Evolutionary conservation across 2,797 vertebrate genomes (phyloP).

Genomic region (Triplophysa yarkandensis): DNA sequence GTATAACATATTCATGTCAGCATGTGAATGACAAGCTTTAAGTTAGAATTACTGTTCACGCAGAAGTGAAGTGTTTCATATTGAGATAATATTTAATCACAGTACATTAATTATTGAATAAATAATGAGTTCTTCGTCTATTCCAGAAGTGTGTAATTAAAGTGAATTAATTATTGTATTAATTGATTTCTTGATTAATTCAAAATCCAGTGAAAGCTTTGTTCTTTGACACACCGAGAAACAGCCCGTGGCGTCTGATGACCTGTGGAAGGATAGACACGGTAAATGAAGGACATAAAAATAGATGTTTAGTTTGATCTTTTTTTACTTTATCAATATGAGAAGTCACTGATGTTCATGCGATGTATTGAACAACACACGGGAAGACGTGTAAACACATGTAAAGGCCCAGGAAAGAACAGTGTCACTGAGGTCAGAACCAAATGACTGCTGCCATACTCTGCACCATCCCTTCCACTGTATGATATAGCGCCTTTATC

Average conservation of each 20-base stretch:
- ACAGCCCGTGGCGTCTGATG: conserved; percentile 34
- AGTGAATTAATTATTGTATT: conserved; percentile 57
- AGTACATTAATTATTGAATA: conserved; percentile 58
- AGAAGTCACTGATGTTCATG: no score
- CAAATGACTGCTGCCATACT: not conserved
- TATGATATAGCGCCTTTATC: not conserved
- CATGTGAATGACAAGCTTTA: not conserved
- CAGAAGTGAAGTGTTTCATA: conserved; percentile 51
- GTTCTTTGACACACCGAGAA: conserved; percentile 44
- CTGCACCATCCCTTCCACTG: no score
- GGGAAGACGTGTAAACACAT: no score
- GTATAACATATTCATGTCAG: not conserved
- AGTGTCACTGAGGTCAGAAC: not conserved
- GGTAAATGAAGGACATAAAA: not conserved
- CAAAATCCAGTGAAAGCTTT: conserved; percentile 42
- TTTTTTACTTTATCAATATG: no score
- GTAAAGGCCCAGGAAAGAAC: no score
- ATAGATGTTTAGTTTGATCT: not conserved
- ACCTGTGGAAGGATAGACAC: conserved; percentile 41
- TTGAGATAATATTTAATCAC: conserved; percentile 60
- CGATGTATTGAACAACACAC: no score
- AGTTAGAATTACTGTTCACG: conserved; percentile 16
- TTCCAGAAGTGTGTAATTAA: conserved; percentile 59
- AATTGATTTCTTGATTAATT: conserved; percentile 58
- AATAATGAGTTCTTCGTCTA: conserved; percentile 56